Evolutionary conservation across 2,113 vertebrate species (phyloP), one percentile per base, ranked within the genome.

Genomic region (Nothocercus nigrocapillus): DNA sequence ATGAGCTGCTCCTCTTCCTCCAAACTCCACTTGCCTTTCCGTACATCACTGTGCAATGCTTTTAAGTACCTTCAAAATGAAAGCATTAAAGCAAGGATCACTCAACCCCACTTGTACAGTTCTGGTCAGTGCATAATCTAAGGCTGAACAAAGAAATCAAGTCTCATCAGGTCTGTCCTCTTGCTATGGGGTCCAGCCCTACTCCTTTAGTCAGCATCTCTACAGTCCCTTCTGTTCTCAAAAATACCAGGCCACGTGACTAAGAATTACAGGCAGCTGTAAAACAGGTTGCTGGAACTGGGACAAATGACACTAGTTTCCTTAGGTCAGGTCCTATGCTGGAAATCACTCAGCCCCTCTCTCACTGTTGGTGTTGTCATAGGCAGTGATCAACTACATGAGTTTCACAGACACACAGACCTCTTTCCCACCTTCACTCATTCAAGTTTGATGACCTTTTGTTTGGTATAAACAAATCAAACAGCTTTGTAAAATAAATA

Each of bases 21-120:
- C 7, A 68, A 3, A n/a, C 95, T 98, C 98, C 99, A 99, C 2
- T 89, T 90, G 18, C 99, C 99, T 96, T 98, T 99, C 94, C 98
- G 99, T 17, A 98, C 70, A 56, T 97, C 98, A 15, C 61, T 96
- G 44, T 97, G 98, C 67, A 99, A 96, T 27, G 96, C 97, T 73
- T 99, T 98, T n/a, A 98, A 22, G 38, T 99, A 99, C 59, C 99
- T 99, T 94, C 14, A n/a, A 54, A 87, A 56, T 5, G 11, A 68
- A 61, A 77, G 66, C 32, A 64, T 49, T 42, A 4, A 51, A 81
- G 63, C 54, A 45, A 95, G 54, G 14, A 86, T 49, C 18, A 13
- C 20, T 66, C 16, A 47, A 0, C 24, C 14, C 36, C 67, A 27
- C 45, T 58, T 32, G 49, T 19, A 28, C 3, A 15, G 14, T 6